These are phyloP conservation scores for Callorhinus ursinus DNA, from an alignment of 2,113 vertebrate species.

Conservation along the genomic window DNA sequence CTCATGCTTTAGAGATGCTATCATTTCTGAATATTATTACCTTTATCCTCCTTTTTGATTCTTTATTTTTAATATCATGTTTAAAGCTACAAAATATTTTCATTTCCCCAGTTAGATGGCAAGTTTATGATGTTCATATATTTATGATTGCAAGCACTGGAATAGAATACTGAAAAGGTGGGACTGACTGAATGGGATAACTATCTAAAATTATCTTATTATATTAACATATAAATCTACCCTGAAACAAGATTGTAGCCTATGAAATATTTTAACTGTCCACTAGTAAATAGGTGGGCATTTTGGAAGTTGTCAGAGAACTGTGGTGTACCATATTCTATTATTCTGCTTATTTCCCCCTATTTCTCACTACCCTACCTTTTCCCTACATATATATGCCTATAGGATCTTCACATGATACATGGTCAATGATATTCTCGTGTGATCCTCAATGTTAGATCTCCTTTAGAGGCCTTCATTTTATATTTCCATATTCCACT, in stretches of 20 bases:
- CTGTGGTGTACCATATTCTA: not conserved
- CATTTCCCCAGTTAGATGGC: not conserved
- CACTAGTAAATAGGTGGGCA: not conserved
- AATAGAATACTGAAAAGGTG: not conserved
- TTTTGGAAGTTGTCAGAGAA: not conserved
- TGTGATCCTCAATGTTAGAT: not conserved
- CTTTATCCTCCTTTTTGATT: not conserved
- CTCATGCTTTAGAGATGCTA: not conserved
- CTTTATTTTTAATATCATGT: not conserved
- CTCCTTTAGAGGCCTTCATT: not conserved
- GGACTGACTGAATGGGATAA: not conserved
- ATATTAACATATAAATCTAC: not conserved
- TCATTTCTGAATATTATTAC: not conserved
- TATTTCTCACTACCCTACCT: not conserved
- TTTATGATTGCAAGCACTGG: not conserved
- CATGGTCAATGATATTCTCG: not conserved
- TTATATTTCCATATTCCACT: not conserved
- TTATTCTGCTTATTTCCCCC: not conserved
- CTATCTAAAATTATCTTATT: not conserved
- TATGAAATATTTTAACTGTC: not conserved
- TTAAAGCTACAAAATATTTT: slow-evolving; percentile 10
- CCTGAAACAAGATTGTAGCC: not conserved
- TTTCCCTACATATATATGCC: not conserved
- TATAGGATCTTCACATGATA: not conserved
- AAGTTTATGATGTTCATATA: not conserved